Base-by-base conservation (phyloP, 2,797 vertebrate genomes). In the Rhinichthys osculus region DNA sequence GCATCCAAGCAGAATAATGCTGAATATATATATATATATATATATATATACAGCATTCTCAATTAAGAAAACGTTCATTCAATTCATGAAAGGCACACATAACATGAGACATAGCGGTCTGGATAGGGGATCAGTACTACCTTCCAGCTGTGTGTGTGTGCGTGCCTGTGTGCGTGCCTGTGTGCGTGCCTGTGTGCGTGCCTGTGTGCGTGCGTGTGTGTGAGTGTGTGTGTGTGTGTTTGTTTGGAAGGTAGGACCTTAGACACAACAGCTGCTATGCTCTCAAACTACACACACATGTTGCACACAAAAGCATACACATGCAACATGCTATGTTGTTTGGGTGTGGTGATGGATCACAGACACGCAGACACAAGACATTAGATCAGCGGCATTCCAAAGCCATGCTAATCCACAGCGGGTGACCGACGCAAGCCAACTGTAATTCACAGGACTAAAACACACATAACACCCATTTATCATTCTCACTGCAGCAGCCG, bases 61-160 rank as follows among this genome's bases (percentile, higher is more conserved):
- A 59, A 11, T 30, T 30, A 4, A 7, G 23, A 62, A 59, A 62
- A 30, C 2, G 2, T 62, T 14, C 11, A 30, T 30, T 64, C 59
- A 30, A 14, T 64, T 64, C 1, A 62, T 69, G 44, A 47, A 81
- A 47, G 42, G 78, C 30, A 40, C 79, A 70, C 33, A 40, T 19
- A 88, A 86, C 89, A 82, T 87, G 92, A 92, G 92, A 92, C 91
- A 93, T 92, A 92, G 92, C 86, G 93, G 91, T 90, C 89, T 90
- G 83, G 83, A 93, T 91, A 38, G 38, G 38, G 81, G 30, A 47
- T 76, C 86, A 67, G 78, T 86, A 47, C 50, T 72, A 42, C 76
- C 54, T 73, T 78, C 72, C 87, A 83, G 87, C 69, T 78, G 78
- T 76, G 70, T 82, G 52, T 72, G 47, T 54, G 67, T 82, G 54